phyloP scores from a whole-genome alignment of 2,888 invertebrate species.

The Scaptomyza flava region DNA sequence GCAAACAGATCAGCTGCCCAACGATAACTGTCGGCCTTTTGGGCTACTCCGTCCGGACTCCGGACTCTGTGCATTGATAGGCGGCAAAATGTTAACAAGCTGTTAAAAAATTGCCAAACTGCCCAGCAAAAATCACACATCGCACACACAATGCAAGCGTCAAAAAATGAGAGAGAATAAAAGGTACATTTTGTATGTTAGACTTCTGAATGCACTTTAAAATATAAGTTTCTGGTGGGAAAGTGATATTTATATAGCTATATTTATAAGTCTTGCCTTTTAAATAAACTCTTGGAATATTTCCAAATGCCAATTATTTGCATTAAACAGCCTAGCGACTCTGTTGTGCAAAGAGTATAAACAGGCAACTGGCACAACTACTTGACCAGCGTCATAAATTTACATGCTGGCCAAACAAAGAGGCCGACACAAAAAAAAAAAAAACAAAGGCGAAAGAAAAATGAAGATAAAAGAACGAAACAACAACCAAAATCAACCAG shows the following conservation, averaged over 20 bases:
- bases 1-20: conserved; percentile 53
- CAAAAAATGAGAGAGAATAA: not conserved
- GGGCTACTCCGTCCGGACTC: conserved; percentile 8
- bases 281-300: too few species aligned
- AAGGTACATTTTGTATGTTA: not conserved
- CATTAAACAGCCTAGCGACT: not conserved
- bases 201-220: conserved; percentile 21
- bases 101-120: conserved; percentile 69
- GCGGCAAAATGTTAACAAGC: conserved; percentile 80
- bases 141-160: conserved; percentile 2
- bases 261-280: too few species aligned
- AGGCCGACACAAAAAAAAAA: conserved; percentile 46
- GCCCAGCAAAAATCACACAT: conserved; percentile 38
- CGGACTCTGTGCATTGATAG: conserved; percentile 54
- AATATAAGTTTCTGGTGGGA: too few species aligned
- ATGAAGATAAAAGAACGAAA: conserved; percentile 17
- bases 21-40: conserved; percentile 30
- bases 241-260: too few species aligned
- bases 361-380: conserved; percentile 51
- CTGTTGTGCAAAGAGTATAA: conserved; percentile 37
- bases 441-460: conserved; percentile 20
- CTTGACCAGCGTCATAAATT: conserved; percentile 76
- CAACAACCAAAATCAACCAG: conserved; percentile 31
- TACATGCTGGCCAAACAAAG: conserved; percentile 65
- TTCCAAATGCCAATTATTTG: too few species aligned